Evolutionary conservation across 1,140 invertebrate genomes (phyloP).

Genomic region (Danaus melanippus): DNA sequence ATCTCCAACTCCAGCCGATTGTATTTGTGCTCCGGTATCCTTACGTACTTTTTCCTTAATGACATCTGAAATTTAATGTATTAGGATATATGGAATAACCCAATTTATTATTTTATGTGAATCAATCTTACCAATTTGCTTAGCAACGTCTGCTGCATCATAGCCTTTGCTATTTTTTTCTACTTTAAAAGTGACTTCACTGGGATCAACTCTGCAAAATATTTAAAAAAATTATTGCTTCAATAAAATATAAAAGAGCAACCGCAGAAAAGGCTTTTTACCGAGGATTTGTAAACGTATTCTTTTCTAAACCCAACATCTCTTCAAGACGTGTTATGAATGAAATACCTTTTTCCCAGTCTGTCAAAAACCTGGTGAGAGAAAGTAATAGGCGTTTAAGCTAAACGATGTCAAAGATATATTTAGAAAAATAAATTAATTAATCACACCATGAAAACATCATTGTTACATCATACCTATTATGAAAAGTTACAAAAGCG

Average conservation of each 20-base stretch:
- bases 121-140: slow-evolving; percentile 75
- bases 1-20: slow-evolving; percentile 84
- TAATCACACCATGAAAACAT: slow-evolving; percentile 15
- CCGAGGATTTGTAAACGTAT: slow-evolving; percentile 63
- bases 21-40: slow-evolving; percentile 76
- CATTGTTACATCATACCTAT: slow-evolving; percentile 59
- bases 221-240: neutral
- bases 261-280: slow-evolving; percentile 25
- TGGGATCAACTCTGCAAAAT: slow-evolving; percentile 77
- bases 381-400: slow-evolving; percentile 19
- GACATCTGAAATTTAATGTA: slow-evolving; percentile 69
- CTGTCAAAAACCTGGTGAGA: slow-evolving; percentile 41
- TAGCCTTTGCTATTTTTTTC: slow-evolving; percentile 78
- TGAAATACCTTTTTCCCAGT: slow-evolving; percentile 74
- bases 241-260: slow-evolving; percentile 6
- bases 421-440: slow-evolving; percentile 13
- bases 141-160: slow-evolving; percentile 81
- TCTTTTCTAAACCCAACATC: slow-evolving; percentile 74
- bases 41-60: slow-evolving; percentile 75
- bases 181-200: slow-evolving; percentile 89
- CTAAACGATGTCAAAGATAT: slow-evolving; percentile 7
- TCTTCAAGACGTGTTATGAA: slow-evolving; percentile 74
- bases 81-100: slow-evolving; percentile 1
- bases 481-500: slow-evolving; percentile 79
- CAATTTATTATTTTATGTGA: slow-evolving; percentile 1